Percentiles rank a stretch among this genome's conserved stretches.
Conservation (phyloP, 1,140 invertebrate species). For the Sminthurinus signatus region DNA sequence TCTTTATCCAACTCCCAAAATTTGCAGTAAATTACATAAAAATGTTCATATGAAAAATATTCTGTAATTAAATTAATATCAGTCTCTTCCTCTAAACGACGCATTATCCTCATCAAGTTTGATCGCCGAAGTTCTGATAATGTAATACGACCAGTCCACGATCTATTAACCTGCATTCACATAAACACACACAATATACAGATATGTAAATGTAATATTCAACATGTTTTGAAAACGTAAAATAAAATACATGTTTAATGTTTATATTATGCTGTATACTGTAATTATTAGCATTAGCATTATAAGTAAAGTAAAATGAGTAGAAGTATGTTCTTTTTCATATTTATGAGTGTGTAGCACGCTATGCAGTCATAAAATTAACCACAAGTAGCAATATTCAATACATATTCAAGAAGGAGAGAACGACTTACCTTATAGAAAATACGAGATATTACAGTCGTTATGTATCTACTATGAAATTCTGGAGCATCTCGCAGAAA, state of each 20-base stretch:
- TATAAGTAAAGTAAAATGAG: background rate
- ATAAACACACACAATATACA: background rate
- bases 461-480: slow-evolving; percentile 73
- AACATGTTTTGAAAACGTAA: no score
- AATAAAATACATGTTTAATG: no score
- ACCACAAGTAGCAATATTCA: no score
- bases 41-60: slow-evolving; percentile 57
- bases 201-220: no score
- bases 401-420: no score
- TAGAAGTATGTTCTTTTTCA: no score
- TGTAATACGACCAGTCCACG: slow-evolving; percentile 91
- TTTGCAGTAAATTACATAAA: slow-evolving; percentile 99
- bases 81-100: slow-evolving; percentile 57
- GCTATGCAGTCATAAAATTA: no score
- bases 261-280: no score
- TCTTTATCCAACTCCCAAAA: slow-evolving; percentile 99
- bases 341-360: no score
- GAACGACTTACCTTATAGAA: slow-evolving; percentile 73
- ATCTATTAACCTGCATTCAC: slow-evolving; percentile 68
- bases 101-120: slow-evolving; percentile 73
- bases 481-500: slow-evolving; percentile 96
- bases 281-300: background rate
- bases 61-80: slow-evolving; percentile 41
- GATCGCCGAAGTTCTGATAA: slow-evolving; percentile 82
- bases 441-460: slow-evolving; percentile 83